Base-by-base conservation (phyloP, 2,888 invertebrate genomes). In the Pheosia tremula region DNA sequence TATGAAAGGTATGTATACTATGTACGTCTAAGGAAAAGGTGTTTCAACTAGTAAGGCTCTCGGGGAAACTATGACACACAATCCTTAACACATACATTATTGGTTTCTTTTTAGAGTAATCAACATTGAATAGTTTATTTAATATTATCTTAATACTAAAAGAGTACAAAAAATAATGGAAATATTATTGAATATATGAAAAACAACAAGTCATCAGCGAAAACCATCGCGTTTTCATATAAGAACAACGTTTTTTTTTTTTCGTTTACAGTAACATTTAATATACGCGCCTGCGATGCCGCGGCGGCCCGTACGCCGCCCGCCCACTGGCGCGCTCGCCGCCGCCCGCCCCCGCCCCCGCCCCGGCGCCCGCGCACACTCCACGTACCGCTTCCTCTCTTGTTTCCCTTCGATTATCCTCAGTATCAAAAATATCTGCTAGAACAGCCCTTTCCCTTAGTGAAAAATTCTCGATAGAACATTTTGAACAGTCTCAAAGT, bases 141-240 rank as follows among this genome's bases (percentile, higher is more conserved):
- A 91, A 90, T 90, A 90, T 93, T 91, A 92, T 91, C 92, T 93
- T 93, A 77, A 85, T 80, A 90, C 92, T 93, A 93, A 93, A 56
- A 93, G 93, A 93, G 93, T 93, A 93, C 93, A 93, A 93, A 93
- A 93, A 93, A 93, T 93, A 93, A 93, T 93, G 93, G 93, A 93
- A 93, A 91, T 91, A 90, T 92, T 88, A 93, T 83, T 91, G 93
- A 93, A 91, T 92, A 91, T 91, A 91, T 91, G 91, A 91, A 93
- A 91, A 93, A 91, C 93, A 93, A 93, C 93, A 92, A 91, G 92
- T 91, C 84, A 87, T 89, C 79, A 86, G 91, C 92, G 93, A 91
- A 88, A 84, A 85, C 80, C 79, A 87, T 91, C 92, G 91, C 91
- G 70, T 77, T 90, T 86, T 90, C 89, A 89, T 92, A 91, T 91